phyloP scores from a whole-genome alignment of 2,113 vertebrate genomes.

The Lasiurus borealis region DNA sequence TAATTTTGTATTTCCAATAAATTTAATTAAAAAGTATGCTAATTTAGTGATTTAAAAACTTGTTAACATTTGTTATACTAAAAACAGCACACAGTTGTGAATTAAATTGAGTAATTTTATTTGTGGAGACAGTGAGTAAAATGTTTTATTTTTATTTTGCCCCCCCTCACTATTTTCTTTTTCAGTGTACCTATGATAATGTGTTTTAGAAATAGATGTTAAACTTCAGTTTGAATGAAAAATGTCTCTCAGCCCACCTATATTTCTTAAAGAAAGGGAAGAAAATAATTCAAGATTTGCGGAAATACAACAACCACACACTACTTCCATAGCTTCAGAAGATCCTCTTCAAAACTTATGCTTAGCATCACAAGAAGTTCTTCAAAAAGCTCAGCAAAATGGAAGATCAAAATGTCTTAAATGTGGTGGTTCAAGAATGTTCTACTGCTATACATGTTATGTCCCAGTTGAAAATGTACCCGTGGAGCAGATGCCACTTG shows the following conservation, averaged over 20 bases:
- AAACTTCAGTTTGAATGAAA: slow-evolving; percentile 76
- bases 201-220: slow-evolving; percentile 68
- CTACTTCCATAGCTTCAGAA: slow-evolving; percentile 75
- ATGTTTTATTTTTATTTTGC: slow-evolving; percentile 60
- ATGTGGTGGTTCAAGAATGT: slow-evolving; percentile 96
- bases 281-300: slow-evolving; percentile 75
- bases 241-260: slow-evolving; percentile 84
- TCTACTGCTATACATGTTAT: slow-evolving; percentile 98
- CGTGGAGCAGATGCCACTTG: slow-evolving; percentile 90
- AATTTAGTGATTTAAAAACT: slow-evolving; percentile 55
- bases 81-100: background rate
- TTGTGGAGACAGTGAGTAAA: slow-evolving; percentile 12
- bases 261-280: slow-evolving; percentile 77
- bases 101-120: slow-evolving; percentile 57
- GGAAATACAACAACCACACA: slow-evolving; percentile 72
- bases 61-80: slow-evolving; percentile 40
- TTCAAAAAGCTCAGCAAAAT: slow-evolving; percentile 92
- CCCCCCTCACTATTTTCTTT: background rate
- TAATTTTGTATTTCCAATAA: slow-evolving; percentile 53
- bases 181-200: slow-evolving; percentile 31
- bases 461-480: slow-evolving; percentile 93
- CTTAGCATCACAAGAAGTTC: slow-evolving; percentile 93
- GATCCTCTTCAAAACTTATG: slow-evolving; percentile 90
- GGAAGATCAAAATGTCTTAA: slow-evolving; percentile 95
- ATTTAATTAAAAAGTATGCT: background rate